phyloP scores from a whole-genome alignment of 2,888 invertebrate genomes.

The Buathra laborator region DNA sequence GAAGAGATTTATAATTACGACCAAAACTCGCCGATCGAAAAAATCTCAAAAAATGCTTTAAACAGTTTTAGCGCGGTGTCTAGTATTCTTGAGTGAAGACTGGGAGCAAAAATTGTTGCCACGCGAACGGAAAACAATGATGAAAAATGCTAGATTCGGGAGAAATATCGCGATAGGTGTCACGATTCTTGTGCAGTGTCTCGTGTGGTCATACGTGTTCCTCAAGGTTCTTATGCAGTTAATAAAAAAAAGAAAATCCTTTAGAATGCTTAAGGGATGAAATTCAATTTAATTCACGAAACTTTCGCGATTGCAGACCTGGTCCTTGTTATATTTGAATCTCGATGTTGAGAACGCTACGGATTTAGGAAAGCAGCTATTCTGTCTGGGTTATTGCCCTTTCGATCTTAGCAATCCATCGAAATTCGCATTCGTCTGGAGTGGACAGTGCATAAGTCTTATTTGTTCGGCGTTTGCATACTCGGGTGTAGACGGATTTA shows the following conservation, averaged over 20 bases:
- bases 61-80: background rate
- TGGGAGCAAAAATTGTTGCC: background rate
- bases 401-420: conserved; percentile 19
- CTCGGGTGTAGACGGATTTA: conserved; percentile 72
- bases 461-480: conserved; percentile 62
- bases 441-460: background rate
- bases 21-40: too few species aligned
- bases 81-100: background rate
- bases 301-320: background rate
- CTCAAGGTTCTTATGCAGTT: background rate
- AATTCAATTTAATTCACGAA: background rate
- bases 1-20: too few species aligned
- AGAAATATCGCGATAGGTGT: background rate
- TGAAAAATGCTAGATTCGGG: background rate
- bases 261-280: background rate
- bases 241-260: background rate
- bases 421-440: background rate
- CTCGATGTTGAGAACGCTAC: background rate
- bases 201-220: background rate
- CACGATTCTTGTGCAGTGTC: background rate
- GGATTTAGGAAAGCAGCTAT: background rate
- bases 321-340: background rate
- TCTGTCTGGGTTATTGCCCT: conserved; percentile 8
- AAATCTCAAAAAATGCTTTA: background rate
- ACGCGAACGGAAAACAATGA: background rate